Conservation (phyloP, 1,140 invertebrate species). For the Eumaeus atala region DNA sequence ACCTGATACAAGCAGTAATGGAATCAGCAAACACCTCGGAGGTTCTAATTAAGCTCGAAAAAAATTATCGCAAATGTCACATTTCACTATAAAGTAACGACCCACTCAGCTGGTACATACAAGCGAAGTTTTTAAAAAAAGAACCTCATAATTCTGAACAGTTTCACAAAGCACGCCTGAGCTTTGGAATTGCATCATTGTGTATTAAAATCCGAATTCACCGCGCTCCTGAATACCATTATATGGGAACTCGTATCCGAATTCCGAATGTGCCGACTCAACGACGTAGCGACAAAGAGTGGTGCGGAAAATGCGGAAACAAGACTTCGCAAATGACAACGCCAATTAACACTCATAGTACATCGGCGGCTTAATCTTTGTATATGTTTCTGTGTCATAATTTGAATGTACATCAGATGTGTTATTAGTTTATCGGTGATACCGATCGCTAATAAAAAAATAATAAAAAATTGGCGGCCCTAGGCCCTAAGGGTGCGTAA, state of each 20-base stretch:
- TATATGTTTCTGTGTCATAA: too few species aligned
- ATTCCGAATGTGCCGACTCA: too few species aligned
- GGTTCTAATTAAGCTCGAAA: constrained; percentile 3
- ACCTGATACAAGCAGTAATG: too few species aligned
- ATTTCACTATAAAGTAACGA: constrained; percentile 35
- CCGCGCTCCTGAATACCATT: constrained; percentile 47
- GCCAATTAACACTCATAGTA: too few species aligned
- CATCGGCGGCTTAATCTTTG: too few species aligned
- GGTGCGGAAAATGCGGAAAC: constrained; percentile 4
- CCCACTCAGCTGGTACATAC: constrained; percentile 35
- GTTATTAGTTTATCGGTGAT: too few species aligned
- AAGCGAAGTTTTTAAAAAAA: constrained; percentile 53
- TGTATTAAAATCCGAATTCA: constrained; percentile 25
- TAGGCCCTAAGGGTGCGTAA: too few species aligned
- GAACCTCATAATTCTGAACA: constrained; percentile 55
- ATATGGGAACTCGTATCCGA: constrained; percentile 24
- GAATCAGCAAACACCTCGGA: too few species aligned
- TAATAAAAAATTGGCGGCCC: too few species aligned
- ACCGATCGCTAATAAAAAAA: too few species aligned
- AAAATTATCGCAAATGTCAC: neutral
- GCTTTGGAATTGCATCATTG: constrained; percentile 36
- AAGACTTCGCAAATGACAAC: neutral
- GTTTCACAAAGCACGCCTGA: constrained; percentile 43
- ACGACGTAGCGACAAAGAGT: neutral
- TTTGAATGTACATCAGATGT: too few species aligned